A percentile compares a stretch with the other conserved stretches of the same genome.
Evolutionary conservation across 2,888 invertebrate genomes (phyloP).

Genomic region (Cactoblastis cactorum): DNA sequence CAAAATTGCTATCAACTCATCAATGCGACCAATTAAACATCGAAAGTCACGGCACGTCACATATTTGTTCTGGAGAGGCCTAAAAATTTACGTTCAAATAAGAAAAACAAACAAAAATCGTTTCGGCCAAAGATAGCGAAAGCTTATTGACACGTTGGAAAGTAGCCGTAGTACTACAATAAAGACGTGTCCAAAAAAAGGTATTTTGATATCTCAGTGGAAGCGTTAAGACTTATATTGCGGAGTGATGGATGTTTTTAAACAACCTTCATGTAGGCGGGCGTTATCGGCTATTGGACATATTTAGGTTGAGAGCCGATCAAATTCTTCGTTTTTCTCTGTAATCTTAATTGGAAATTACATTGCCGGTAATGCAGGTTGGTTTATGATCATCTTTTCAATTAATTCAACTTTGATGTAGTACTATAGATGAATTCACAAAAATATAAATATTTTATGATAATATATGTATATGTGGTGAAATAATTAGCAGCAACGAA

Average conservation of each 20-base stretch:
- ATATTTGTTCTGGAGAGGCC: conserved; percentile 35
- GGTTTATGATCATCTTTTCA: background rate
- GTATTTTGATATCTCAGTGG: conserved; percentile 31
- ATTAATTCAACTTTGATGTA: no score
- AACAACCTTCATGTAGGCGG: conserved; percentile 46
- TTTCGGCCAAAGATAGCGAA: conserved; percentile 74
- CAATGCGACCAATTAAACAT: conserved; percentile 35
- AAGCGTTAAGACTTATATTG: conserved; percentile 26
- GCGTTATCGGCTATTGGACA: conserved; percentile 56
- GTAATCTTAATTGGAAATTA: conserved; percentile 9
- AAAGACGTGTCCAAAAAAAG: conserved; percentile 6
- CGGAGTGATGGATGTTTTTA: conserved; percentile 19
- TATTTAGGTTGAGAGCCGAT: conserved; percentile 62
- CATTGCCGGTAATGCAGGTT: background rate
- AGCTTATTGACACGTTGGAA: conserved; percentile 77
- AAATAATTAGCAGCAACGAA: no score
- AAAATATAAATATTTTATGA: no score
- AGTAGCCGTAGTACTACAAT: conserved; percentile 42
- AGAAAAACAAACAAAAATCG: conserved; percentile 61
- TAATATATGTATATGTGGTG: no score
- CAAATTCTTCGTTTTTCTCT: conserved; percentile 37
- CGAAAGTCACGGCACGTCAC: conserved; percentile 35
- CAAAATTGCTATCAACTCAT: conserved; percentile 20
- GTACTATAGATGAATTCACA: no score
- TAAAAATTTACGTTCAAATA: conserved; percentile 59